Base-by-base conservation (phyloP, 2,797 vertebrate species). In the Sorex maritimensis region DNA sequence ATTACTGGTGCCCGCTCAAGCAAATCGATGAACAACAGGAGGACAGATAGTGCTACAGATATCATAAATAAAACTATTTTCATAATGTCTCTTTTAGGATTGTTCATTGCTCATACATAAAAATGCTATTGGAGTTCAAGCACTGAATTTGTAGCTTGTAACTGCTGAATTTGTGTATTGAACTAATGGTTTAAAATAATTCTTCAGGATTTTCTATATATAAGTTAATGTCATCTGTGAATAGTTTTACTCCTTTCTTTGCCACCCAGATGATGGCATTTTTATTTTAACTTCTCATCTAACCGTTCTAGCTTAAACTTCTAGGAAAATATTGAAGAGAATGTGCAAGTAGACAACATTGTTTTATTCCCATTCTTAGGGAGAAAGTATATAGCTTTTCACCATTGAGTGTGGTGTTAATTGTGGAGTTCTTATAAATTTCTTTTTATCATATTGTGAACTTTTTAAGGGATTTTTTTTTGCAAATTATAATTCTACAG, bases 251-350 rank as follows among this genome's bases (percentile, higher is more conserved):
- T 52, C 88, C n/a, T 78, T 63, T 15, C 58, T 87, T 86, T 93
- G 73, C 55, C 72, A 58, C 86, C 26, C 68, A 19, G 12, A 61
- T 83, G 49, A 4, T 38, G 30, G 38, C 6, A 41, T 21, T 91
- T 88, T 90, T 88, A 89, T 58, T 92, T 86, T 26, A 80, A 67
- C 83, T 90, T 94, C 24, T 88, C 68, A 17, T 24, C 10, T 88
- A 74, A 49, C 74, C 81, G 10, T 30, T 88, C 46, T 71, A 49
- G 78, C 44, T 90, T 71, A 95, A 93, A 90, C 12, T 78, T 85
- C 6, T 2, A 81, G n/a, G 77, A 77, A 61, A 73, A 79, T 81
- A 7, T 81, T 93, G 41, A 94, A 88, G 3, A 86, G 24, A 95
- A 90, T 28, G 72, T 55, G 24, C 24, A 52, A 93, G 94, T 63